Conservation (phyloP, 1,140 invertebrate species). For the Apis mellifera region DNA sequence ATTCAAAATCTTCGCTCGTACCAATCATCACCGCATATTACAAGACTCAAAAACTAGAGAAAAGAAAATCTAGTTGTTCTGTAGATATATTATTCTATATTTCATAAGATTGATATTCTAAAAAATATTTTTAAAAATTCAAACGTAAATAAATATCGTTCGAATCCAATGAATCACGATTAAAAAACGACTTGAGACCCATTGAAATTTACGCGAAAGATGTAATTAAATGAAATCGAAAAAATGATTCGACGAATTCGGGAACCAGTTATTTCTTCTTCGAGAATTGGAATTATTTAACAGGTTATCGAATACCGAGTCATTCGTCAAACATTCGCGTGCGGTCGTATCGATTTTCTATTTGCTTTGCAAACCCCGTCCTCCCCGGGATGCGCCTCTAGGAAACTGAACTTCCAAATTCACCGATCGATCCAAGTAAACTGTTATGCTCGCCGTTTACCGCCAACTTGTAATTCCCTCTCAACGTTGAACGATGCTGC, state of each 20-base stretch:
- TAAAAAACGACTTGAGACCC: too few species aligned
- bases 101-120: too few species aligned
- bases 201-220: too few species aligned
- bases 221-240: too few species aligned
- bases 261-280: not conserved
- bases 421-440: slow-evolving; percentile 2
- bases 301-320: slow-evolving; percentile 14
- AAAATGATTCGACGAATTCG: not conserved
- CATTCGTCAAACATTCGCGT: slow-evolving; percentile 26
- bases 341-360: slow-evolving; percentile 29
- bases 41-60: too few species aligned
- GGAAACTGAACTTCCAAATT: slow-evolving; percentile 7
- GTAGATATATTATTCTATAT: too few species aligned
- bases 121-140: too few species aligned
- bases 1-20: too few species aligned
- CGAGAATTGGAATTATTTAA: slow-evolving; percentile 12
- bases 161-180: too few species aligned
- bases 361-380: slow-evolving; percentile 3
- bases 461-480: not conserved
- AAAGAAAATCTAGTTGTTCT: too few species aligned
- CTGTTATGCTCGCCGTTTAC: not conserved
- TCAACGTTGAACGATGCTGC: not conserved
- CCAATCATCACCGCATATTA: too few species aligned
- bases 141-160: too few species aligned
- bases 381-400: not conserved